These are phyloP conservation scores for Cyclina sinensis DNA, from an alignment of 1,140 invertebrate genomes.

Conservation along the genomic window DNA sequence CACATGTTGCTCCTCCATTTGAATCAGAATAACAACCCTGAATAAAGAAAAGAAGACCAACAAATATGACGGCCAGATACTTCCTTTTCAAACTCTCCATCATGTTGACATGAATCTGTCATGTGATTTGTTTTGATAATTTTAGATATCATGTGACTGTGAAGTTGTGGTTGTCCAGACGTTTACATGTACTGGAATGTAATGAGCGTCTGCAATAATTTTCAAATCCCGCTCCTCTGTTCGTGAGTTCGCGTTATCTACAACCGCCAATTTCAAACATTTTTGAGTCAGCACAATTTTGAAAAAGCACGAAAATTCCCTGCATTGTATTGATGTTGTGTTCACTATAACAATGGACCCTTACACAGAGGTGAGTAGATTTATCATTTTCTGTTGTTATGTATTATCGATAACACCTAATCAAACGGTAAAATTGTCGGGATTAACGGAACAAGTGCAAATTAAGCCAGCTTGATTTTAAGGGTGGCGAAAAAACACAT, in stretches of 20 bases:
- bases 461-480: background rate
- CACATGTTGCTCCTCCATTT: constrained; percentile 69
- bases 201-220: constrained; percentile 48
- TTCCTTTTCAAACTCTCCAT: constrained; percentile 20
- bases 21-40: constrained; percentile 36
- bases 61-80: background rate
- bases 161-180: background rate
- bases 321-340: constrained; percentile 14
- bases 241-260: constrained; percentile 71
- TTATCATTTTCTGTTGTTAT: constrained; percentile 24
- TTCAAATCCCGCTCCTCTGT: constrained; percentile 57
- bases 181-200: background rate
- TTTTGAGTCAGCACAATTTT: constrained; percentile 26
- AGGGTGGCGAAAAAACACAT: background rate
- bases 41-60: background rate
- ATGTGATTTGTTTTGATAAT: constrained; percentile 5
- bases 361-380: constrained; percentile 74
- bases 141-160: constrained; percentile 14
- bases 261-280: constrained; percentile 76
- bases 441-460: background rate
- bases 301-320: background rate
- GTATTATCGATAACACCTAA: background rate
- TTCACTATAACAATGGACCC: constrained; percentile 73
- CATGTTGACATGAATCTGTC: background rate
- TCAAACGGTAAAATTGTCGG: background rate